A percentile compares a stretch with the other conserved stretches of the same genome.
These are phyloP conservation scores for Callospermophilus lateralis DNA, from an alignment of 2,113 vertebrate genomes.

Conservation along the genomic window DNA sequence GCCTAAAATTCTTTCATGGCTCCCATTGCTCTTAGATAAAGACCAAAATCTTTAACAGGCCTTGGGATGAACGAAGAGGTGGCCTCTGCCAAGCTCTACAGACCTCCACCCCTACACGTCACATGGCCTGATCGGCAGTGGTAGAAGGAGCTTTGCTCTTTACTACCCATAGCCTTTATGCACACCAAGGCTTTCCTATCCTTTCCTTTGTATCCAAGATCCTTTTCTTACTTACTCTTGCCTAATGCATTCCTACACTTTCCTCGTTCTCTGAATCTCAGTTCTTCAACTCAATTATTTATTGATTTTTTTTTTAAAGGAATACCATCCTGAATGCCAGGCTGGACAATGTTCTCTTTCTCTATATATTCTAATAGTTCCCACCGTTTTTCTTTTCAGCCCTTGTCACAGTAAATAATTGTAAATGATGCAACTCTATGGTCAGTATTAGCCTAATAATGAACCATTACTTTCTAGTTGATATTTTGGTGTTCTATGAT, in stretches of 20 bases:
- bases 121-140: neutral
- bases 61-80: neutral
- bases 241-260: neutral
- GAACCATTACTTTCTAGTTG: conserved; percentile 12
- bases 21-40: neutral
- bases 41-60: neutral
- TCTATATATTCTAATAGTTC: neutral
- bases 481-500: neutral
- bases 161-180: neutral
- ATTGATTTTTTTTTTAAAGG: neutral
- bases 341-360: neutral
- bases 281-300: neutral
- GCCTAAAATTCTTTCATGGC: neutral
- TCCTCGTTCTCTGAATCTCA: neutral
- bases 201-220: neutral
- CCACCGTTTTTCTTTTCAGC: neutral
- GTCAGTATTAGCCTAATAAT: neutral
- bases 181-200: neutral
- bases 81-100: neutral
- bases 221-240: neutral
- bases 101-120: neutral
- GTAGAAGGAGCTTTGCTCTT: neutral
- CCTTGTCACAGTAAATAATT: neutral
- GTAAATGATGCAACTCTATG: neutral
- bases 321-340: neutral